Percentiles rank a stretch among this genome's conserved stretches.
Evolutionary conservation across 2,888 invertebrate species (phyloP).

Genomic region (Meloe dianella): DNA sequence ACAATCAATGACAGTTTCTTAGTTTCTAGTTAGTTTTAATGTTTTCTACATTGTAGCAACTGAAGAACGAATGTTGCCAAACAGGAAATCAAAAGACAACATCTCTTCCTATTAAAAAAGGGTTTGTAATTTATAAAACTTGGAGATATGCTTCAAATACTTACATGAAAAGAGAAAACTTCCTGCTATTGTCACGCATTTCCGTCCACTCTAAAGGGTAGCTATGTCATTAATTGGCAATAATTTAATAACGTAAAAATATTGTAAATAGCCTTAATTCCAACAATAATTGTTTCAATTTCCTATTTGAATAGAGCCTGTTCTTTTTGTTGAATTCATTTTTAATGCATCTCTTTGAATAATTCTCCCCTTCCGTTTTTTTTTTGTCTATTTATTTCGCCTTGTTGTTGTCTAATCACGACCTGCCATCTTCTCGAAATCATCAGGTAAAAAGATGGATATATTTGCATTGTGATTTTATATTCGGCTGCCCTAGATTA

Average conservation of each 20-base stretch:
- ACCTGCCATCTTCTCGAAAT: conserved; percentile 26
- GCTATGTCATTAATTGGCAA: neutral
- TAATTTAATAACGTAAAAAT: neutral
- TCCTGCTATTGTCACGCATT: conserved; percentile 42
- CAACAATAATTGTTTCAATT: neutral
- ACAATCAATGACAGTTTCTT: neutral
- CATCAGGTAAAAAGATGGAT: conserved; percentile 28
- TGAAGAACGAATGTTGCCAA: neutral
- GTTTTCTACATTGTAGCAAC: neutral
- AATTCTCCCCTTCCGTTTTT: neutral
- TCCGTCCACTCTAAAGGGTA: conserved; percentile 30
- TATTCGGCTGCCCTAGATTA: conserved; percentile 18
- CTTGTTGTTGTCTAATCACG: conserved; percentile 22
- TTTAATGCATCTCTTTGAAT: neutral
- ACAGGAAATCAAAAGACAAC: conserved; percentile 7
- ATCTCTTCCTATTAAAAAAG: neutral
- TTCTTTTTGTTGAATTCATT: neutral
- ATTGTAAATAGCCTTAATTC: neutral
- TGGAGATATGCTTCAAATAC: conserved; percentile 42
- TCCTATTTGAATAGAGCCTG: neutral
- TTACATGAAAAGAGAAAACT: conserved; percentile 37
- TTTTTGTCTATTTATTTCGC: too few species aligned
- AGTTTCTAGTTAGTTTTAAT: neutral
- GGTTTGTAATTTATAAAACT: neutral
- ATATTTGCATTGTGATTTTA: conserved; percentile 39